phyloP scores from a whole-genome alignment of 2,888 invertebrate species.

The Crioceris asparagi region DNA sequence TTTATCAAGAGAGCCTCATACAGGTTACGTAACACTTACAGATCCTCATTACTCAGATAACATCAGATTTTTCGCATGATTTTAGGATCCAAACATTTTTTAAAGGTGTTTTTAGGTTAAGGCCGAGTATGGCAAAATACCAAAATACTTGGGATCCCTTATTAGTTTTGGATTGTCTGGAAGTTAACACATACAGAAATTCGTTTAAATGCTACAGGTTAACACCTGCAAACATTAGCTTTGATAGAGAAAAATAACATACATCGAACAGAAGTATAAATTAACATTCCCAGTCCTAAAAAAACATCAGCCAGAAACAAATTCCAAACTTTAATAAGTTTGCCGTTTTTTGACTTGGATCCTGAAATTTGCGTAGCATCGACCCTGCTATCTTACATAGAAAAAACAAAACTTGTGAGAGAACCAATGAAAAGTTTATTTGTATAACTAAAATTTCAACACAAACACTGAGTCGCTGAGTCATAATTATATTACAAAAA shows the following conservation, averaged over 20 bases:
- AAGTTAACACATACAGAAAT: not conserved
- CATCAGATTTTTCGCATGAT: conserved; percentile 6
- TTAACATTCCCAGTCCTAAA: not conserved
- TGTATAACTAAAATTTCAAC: not conserved
- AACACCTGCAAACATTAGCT: not conserved
- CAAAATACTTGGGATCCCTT: no score
- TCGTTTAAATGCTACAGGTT: no score
- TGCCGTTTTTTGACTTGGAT: no score
- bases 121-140: no score
- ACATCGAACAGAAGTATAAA: not conserved
- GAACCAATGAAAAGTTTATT: not conserved
- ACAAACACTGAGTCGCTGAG: not conserved
- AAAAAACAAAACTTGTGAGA: not conserved
- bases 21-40: conserved; percentile 9
- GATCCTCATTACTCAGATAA: conserved; percentile 9
- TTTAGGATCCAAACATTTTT: no score
- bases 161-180: not conserved
- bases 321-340: not conserved
- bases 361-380: conserved; percentile 1
- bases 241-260: not conserved
- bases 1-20: conserved; percentile 7
- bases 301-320: not conserved
- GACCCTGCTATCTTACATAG: conserved; percentile 1
- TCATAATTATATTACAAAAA: no score
- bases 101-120: no score